These are phyloP conservation scores for Propithecus deckenii DNA, from an alignment of 2,797 vertebrate species.

Conservation along the genomic window DNA sequence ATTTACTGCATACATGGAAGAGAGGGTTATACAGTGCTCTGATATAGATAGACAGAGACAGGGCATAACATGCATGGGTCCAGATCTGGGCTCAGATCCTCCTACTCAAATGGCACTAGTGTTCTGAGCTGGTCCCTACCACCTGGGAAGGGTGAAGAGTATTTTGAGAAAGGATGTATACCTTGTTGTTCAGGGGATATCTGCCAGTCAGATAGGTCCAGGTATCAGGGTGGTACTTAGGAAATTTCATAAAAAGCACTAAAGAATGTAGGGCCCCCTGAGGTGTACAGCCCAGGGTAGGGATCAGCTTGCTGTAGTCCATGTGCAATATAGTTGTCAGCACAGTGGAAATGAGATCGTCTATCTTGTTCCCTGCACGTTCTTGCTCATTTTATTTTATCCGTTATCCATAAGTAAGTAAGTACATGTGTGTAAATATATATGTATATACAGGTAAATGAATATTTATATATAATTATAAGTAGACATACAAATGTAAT, in stretches of 20 bases:
- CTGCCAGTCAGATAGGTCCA: not conserved
- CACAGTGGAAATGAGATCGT: not conserved
- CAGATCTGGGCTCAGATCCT: not conserved
- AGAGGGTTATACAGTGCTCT: not conserved
- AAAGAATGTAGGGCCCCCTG: fast-evolving
- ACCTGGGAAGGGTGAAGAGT: not conserved
- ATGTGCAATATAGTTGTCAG: not conserved
- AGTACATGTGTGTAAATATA: not conserved
- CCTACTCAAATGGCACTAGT: not conserved
- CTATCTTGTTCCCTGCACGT: not conserved
- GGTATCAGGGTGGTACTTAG: not conserved
- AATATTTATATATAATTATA: not conserved
- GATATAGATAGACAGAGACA: not conserved
- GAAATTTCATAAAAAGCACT: not conserved
- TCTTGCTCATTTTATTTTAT: not conserved
- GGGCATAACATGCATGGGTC: fast-evolving
- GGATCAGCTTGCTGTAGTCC: not conserved
- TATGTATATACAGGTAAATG: not conserved
- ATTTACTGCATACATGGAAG: not conserved
- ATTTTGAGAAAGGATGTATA: not conserved
- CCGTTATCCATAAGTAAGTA: not conserved
- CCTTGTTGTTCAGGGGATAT: not conserved
- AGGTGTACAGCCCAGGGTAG: not conserved
- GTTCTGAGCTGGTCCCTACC: not conserved
- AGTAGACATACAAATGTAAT: not conserved